phyloP scores from a whole-genome alignment of 1,140 invertebrate genomes.

The Chironomus tepperi region DNA sequence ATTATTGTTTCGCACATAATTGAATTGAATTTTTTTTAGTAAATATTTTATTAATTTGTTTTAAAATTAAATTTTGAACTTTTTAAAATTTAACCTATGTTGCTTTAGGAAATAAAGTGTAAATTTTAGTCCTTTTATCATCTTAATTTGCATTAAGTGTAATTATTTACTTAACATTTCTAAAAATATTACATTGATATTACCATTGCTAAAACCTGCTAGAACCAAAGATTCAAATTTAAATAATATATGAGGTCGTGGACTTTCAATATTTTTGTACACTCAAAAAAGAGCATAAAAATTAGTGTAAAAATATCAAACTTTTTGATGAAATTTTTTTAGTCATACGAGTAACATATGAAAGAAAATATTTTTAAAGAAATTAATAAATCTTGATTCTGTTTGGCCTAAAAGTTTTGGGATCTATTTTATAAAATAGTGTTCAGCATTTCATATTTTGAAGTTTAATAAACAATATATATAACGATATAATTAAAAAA shows the following conservation, averaged over 20 bases:
- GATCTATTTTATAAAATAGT: no score
- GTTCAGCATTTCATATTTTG: no score
- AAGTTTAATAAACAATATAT: no score
- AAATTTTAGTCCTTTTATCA: background rate
- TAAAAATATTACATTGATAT: background rate
- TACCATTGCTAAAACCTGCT: background rate
- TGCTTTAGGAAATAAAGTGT: slow-evolving; percentile 17
- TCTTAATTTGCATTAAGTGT: background rate
- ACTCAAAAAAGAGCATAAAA: background rate
- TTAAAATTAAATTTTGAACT: background rate
- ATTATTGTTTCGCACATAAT: background rate
- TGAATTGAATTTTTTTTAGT: background rate
- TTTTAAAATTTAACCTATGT: slow-evolving; percentile 20
- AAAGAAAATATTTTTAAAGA: no score
- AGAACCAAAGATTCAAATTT: background rate
- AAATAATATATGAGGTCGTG: slow-evolving; percentile 27
- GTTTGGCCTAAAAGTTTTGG: no score
- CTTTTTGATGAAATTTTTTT: no score
- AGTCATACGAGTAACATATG: no score
- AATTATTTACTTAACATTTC: background rate
- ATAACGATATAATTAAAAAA: no score
- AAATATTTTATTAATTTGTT: background rate
- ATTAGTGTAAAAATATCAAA: no score
- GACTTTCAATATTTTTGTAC: background rate
- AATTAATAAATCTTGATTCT: no score